Evolutionary conservation across 2,797 vertebrate species (phyloP).

Genomic region (Rhynchonycteris naso): DNA sequence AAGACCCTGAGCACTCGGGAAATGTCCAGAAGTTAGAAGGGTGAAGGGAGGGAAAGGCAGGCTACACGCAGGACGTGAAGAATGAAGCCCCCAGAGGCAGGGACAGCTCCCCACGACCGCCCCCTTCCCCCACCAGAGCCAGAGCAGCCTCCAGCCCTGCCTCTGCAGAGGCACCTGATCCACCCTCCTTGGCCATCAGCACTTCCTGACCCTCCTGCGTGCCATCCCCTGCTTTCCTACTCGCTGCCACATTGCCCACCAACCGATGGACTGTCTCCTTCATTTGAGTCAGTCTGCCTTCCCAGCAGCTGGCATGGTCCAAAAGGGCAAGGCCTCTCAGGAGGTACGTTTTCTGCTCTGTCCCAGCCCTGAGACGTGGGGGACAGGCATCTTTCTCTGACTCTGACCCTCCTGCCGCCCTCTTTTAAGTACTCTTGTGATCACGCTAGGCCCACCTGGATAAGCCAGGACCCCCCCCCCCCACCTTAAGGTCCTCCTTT

Average conservation of each 20-base stretch:
- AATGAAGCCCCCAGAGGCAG: fast-evolving
- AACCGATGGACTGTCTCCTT: fast-evolving
- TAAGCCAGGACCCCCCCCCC: too few relatives aligned
- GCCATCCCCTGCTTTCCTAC: neutral
- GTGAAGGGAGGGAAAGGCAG: fast-evolving
- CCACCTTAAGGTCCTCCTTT: fast-evolving
- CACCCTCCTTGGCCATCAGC: neutral
- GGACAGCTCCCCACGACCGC: fast-evolving
- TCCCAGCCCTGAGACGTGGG: neutral
- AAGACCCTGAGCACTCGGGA: neutral
- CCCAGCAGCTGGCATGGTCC: neutral
- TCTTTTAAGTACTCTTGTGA: too few relatives aligned
- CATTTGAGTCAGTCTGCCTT: neutral
- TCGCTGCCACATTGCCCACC: fast-evolving
- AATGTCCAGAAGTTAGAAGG: neutral
- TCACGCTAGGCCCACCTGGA: fast-evolving
- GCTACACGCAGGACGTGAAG: fast-evolving
- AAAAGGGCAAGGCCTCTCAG: neutral
- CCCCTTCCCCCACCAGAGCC: neutral
- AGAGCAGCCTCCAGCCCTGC: fast-evolving
- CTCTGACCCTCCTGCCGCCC: neutral
- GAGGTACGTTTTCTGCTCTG: neutral
- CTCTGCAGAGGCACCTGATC: neutral
- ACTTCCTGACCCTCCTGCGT: fast-evolving
- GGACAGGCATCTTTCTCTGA: neutral